These are phyloP conservation scores for Chymomyza caudatula DNA, from an alignment of 2,888 invertebrate species.

Conservation along the genomic window DNA sequence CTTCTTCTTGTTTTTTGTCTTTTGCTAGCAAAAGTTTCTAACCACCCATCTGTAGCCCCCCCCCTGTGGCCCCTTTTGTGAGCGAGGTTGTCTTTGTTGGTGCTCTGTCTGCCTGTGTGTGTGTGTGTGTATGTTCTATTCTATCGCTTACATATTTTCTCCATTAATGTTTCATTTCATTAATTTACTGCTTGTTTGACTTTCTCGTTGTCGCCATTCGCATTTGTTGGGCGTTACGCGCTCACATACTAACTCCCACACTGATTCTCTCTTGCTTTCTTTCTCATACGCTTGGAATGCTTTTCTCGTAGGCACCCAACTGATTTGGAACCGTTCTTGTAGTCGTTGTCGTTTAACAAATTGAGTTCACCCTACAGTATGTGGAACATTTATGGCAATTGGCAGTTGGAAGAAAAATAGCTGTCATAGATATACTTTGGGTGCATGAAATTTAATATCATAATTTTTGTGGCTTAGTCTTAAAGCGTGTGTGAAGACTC, in stretches of 20 bases:
- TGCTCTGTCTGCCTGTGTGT: not conserved
- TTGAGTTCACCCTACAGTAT: not conserved
- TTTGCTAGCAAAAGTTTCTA: not conserved
- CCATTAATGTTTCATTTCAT: slow-evolving; percentile 26
- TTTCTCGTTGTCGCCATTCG: not conserved
- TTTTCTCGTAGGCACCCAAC: not conserved
- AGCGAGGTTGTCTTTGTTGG: not conserved
- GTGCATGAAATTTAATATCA: too few relatives aligned
- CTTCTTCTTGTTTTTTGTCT: not conserved
- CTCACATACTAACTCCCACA: not conserved
- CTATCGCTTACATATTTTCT: slow-evolving; percentile 7
- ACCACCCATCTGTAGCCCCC: not conserved
- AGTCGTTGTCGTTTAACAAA: not conserved
- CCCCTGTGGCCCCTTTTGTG: not conserved
- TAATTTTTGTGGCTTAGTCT: too few relatives aligned
- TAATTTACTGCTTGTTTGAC: slow-evolving; percentile 20
- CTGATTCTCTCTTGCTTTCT: not conserved
- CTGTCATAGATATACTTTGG: too few relatives aligned
- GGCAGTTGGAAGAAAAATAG: not conserved
- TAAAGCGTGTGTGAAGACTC: too few relatives aligned
- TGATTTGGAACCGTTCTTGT: not conserved
- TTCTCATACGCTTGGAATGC: not conserved
- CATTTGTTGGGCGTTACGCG: not conserved
- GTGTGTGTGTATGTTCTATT: not conserved
- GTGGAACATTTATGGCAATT: not conserved